Base-by-base conservation (phyloP, 2,888 invertebrate species). In the Dasypogon diadema region DNA sequence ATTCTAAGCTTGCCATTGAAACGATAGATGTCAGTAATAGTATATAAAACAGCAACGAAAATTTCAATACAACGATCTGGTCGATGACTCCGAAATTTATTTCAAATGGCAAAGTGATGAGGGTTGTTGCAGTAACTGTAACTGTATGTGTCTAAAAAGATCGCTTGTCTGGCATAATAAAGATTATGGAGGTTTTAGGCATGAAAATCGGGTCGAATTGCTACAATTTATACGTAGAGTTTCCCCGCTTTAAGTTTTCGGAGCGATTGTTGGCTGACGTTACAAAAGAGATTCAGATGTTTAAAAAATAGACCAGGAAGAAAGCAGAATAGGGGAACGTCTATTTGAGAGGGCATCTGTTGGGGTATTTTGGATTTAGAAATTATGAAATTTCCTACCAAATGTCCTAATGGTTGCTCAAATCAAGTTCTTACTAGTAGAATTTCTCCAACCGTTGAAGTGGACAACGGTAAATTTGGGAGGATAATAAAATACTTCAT, bases 141-240 rank as follows among this genome's bases (percentile, higher is more conserved):
- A 56, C 65, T 34, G 74, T 73, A 63, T 74, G 55, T 55, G 56
- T 74, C 65, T 76, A 74, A 73, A 76, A 76, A 42, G 74, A 76
- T 46, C 73, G 60, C 46, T 56, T 73, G 16, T 48, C 48, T 46
- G 48, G 63, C 60, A 73, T 76, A 63, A 46, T 48, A 34, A 63
- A 58, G 63, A 51, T 76, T 48, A 76, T 76, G 63, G 37, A 72
- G 21, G 63, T 46, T 58, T 63, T 76, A 54, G 58, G 56, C 58
- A 10, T 72, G 73, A 60, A 76, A 54, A 73, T 73, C 10, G 73
- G 51, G 46, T 30, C 18, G 4, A 56, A 55, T 12, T 12, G 2
- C 12, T 42, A 42, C 34, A 55, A 56, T 42, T 56, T 54, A 22
- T 55, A 34, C 22, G 16, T 30, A n/a, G 55, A 46, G 58, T 42